phyloP scores from a whole-genome alignment of 2,888 invertebrate genomes.

The Meteorus cinctellus region DNA sequence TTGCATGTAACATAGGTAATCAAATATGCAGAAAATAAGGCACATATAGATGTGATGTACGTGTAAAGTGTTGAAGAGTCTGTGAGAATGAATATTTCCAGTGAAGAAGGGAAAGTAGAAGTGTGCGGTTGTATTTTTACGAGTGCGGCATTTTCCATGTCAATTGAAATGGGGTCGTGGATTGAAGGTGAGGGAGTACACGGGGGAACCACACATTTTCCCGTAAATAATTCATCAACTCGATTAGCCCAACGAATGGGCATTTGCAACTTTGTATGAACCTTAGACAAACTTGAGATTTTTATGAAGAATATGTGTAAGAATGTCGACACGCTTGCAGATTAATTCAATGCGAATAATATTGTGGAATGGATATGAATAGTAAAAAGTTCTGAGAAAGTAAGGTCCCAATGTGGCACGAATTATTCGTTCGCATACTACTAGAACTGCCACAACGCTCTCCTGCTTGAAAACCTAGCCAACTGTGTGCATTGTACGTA shows the following conservation, averaged over 20 bases:
- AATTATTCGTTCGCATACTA: neutral
- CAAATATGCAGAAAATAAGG: neutral
- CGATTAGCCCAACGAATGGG: constrained; percentile 29
- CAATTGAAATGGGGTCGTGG: constrained; percentile 21
- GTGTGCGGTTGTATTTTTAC: neutral
- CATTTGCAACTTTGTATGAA: neutral
- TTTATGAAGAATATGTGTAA: neutral
- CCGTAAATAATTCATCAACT: constrained; percentile 35
- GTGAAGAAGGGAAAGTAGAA: neutral
- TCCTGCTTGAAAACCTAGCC: constrained; percentile 47
- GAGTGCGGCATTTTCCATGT: constrained; percentile 5
- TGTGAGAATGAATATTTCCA: neutral
- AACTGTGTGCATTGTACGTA: constrained; percentile 46
- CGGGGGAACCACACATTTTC: constrained; percentile 20
- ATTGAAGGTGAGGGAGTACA: neutral
- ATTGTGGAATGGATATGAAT: neutral
- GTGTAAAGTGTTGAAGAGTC: neutral
- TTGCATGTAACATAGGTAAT: neutral
- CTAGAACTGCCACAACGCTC: neutral
- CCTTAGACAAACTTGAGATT: neutral
- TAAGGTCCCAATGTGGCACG: neutral
- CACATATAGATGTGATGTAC: neutral
- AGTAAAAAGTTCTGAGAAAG: neutral
- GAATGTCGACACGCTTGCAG: neutral
- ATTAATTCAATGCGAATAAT: neutral